Percentiles rank a stretch among this genome's conserved stretches.
Conservation (phyloP, 35 echinoderm and acorn worm species). For the Ptychodera flava region DNA sequence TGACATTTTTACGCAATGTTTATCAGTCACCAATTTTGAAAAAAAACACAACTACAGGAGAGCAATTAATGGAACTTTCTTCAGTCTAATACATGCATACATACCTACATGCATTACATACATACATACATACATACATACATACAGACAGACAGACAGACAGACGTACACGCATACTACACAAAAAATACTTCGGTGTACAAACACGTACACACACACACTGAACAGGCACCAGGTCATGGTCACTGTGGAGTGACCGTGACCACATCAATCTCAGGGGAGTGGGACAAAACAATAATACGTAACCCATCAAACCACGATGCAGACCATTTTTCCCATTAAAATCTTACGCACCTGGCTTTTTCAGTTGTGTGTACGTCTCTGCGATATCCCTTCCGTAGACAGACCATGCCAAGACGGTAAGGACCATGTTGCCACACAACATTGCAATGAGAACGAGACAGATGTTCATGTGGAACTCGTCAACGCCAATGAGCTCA, state of each 20-base stretch:
- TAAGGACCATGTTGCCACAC: conserved; percentile 10
- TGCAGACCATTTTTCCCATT: too few relatives aligned
- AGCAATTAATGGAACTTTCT: background rate
- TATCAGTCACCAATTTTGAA: too few relatives aligned
- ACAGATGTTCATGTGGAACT: background rate
- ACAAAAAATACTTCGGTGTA: too few relatives aligned
- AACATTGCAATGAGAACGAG: background rate
- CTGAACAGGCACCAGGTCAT: background rate
- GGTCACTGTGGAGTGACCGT: background rate
- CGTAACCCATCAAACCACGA: background rate
- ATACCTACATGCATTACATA: too few relatives aligned
- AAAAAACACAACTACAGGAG: background rate
- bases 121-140: too few relatives aligned
- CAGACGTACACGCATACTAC: too few relatives aligned
- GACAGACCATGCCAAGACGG: conserved; percentile 44
- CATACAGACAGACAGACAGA: too few relatives aligned
- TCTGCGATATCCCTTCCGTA: conserved; percentile 60
- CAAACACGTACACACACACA: too few relatives aligned
- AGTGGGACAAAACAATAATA: background rate
- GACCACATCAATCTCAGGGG: background rate
- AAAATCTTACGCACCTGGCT: background rate
- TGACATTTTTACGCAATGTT: background rate
- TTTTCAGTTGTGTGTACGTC: conserved; percentile 30
- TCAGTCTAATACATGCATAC: background rate
- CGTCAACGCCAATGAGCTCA: background rate